Evolutionary conservation across 1,140 invertebrate genomes (phyloP), one percentile per base, ranked within the genome.

Genomic region (Ptiloglossa arizonensis): DNA sequence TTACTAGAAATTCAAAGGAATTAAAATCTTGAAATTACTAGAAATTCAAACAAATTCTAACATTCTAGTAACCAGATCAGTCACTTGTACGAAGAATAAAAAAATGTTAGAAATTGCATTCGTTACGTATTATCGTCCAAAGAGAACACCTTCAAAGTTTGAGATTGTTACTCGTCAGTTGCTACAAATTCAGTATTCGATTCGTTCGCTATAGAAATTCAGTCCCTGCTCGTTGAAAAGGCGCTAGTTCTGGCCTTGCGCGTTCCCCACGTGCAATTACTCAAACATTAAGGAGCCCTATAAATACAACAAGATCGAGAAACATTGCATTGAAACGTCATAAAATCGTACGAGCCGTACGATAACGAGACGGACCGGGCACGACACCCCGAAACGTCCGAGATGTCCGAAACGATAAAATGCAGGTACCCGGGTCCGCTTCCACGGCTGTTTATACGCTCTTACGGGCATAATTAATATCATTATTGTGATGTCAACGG

Each of bases 401-500:
- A 32, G 11, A 46, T 35, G 67, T 52, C 56, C n/a, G 46, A 62
- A 71, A 62, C 57, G 59, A 60, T 70, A 60, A 70, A 79, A 75
- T 29, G 60, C 38, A 22, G 54, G 5, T 13, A n/a, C n/a, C 38
- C 19, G 22, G 15, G 24, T 57, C 27, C n/a, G 29, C 32, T 44
- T 27, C 17, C 27, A n/a, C 19, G 35, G 44, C 74, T 50, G 66
- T 63, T 50, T 83, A 57, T 59, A 15, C 62, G 57, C 44, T 68
- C 56, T 69, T 62, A 64, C 64, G 44, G 57, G 69, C 62, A 82
- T 86, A 86, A 86, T 86, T 86, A 86, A 86, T 86, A 86, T 86
- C 84, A 85, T 86, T 86, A 86, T 85, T 86, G 79, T 86, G 75
- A 86, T 85, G 84, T 86, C 84, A 86, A 72, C 75, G 52, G 59